Base-by-base conservation (phyloP, 53 echinoderm and acorn worm genomes). In the Zoroaster sp. region DNA sequence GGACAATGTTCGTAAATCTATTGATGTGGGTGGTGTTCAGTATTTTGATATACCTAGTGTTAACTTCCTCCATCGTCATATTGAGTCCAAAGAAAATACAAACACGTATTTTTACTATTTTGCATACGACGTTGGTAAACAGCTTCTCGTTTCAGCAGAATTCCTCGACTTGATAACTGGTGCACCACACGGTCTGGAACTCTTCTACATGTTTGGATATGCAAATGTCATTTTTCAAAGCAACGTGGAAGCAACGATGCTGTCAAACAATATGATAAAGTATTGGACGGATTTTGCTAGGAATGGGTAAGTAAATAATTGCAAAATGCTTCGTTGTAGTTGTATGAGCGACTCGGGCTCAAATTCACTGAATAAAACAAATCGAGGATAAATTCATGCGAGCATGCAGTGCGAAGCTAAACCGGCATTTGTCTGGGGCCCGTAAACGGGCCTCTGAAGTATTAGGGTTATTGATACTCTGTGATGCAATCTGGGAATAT, bases 221-320 rank as follows among this genome's bases (percentile, higher is more conserved):
- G 32, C 40, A 6, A 43, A 70, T 11, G 28, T 71, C 47, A 9
- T 83, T 9, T 35, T 40, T 51, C 39, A 35, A 0, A 13, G 28
- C 0, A 37, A 35, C 37, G 9, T 35, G 2, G 71, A 83, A 17
- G 71, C 47, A 30, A 34, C 3, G 17, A 33, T 21, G 30, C 46
- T 83, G 44, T 35, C 83, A 40, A 13, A 44, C 12, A 18, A 4
- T n/a, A 69, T 89, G 66, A 89, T 89, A 49, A 5, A 59, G 36
- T 94, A 92, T 69, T 94, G 94, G 94, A 45, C 88, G 2, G 73
- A 80, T 42, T 94, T 94, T 76, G 92, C 91, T 14, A 40, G 41
- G 5, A 69, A 28, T 41, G 94, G 94, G 94, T 94, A 69, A 40
- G 88, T 90, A 38, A 39, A 21, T 10, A 49, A 47, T 20, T 44